Percentiles rank a stretch among this genome's conserved stretches.
Conservation (phyloP, 2,888 invertebrate genomes). For the Eilema depressum region DNA sequence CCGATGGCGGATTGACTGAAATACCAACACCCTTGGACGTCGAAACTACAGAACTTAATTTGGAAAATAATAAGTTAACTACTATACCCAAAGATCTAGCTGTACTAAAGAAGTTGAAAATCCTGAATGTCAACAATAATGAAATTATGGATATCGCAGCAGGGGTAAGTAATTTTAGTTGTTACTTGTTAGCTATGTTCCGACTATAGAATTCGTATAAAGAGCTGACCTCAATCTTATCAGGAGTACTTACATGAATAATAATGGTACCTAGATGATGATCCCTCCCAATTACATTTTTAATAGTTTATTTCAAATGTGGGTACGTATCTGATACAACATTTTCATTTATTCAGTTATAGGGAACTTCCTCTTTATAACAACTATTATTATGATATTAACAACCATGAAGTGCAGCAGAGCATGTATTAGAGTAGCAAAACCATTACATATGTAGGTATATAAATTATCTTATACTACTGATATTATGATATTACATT, state of each 20-base stretch:
- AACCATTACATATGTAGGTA: no score
- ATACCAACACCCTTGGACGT: conserved; percentile 77
- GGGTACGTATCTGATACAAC: not conserved
- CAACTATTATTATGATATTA: conserved; percentile 4
- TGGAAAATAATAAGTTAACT: conserved; percentile 78
- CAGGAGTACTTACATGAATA: not conserved
- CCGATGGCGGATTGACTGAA: conserved; percentile 78
- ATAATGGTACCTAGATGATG: not conserved
- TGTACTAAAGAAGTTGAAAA: conserved; percentile 68
- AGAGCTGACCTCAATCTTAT: not conserved
- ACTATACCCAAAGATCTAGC: conserved; percentile 76
- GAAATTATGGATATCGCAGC: conserved; percentile 70
- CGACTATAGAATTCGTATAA: not conserved
- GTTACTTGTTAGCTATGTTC: not conserved
- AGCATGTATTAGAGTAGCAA: not conserved
- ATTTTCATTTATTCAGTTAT: not conserved
- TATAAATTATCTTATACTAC: not conserved
- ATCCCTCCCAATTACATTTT: not conserved
- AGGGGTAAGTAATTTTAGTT: conserved; percentile 70
- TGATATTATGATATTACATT: not conserved
- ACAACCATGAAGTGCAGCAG: conserved; percentile 4
- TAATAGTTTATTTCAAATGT: not conserved
- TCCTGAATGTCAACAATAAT: conserved; percentile 74
- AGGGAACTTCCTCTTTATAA: not conserved
- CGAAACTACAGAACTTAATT: conserved; percentile 71